phyloP scores from a whole-genome alignment of 2,797 vertebrate genomes.

The Tamandua tetradactyla region DNA sequence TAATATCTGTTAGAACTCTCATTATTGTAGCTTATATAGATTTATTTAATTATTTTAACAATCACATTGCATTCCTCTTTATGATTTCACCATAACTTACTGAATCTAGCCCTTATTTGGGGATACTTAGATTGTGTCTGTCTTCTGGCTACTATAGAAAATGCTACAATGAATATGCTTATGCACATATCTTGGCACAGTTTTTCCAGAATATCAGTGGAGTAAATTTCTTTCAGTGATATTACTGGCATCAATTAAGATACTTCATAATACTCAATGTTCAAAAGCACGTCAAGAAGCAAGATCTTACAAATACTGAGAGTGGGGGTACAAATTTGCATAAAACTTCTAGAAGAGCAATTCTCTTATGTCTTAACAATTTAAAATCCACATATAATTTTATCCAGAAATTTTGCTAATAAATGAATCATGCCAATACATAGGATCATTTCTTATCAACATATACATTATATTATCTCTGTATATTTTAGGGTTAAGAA shows the following conservation, averaged over 20 bases:
- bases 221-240: neutral
- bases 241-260: neutral
- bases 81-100: neutral
- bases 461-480: neutral
- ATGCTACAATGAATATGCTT: neutral
- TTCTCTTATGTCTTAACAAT: neutral
- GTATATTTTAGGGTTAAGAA: neutral
- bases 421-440: neutral
- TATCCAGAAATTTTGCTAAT: conserved; percentile 11
- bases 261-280: neutral
- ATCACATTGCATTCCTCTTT: neutral
- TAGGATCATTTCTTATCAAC: neutral
- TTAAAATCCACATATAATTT: neutral
- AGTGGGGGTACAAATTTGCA: neutral
- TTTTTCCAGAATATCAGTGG: neutral
- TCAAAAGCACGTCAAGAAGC: neutral
- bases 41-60: conserved; percentile 20
- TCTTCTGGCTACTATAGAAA: neutral
- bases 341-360: neutral
- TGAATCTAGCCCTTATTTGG: neutral
- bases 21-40: neutral
- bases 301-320: neutral
- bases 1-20: neutral
- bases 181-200: neutral
- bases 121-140: neutral